Conservation (phyloP, 2,888 invertebrate genomes). For the Drosophila kuntzei region DNA sequence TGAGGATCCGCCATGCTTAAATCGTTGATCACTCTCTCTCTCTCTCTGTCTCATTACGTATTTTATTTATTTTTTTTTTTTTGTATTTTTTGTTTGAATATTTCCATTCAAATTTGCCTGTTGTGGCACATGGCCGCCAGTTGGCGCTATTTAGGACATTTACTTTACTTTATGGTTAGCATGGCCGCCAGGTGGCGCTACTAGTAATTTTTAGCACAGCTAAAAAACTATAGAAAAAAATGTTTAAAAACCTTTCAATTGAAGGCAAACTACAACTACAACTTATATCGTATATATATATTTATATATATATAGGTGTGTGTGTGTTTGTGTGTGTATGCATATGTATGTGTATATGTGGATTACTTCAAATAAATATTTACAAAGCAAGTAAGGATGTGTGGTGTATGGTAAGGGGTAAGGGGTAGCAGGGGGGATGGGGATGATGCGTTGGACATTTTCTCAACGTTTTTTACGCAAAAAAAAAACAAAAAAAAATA, state of each 20-base stretch:
- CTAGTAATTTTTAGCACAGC: conserved; percentile 58
- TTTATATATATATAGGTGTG: conserved; percentile 29
- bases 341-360: conserved; percentile 19
- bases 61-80: conserved; percentile 4
- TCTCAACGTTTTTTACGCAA: conserved; percentile 11
- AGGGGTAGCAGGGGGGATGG: background rate
- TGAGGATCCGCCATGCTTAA: conserved; percentile 26
- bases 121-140: conserved; percentile 56
- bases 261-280: conserved; percentile 49
- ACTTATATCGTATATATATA: conserved; percentile 51
- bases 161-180: conserved; percentile 18
- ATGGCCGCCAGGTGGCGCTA: conserved; percentile 52
- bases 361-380: conserved; percentile 74
- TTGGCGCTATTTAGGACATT: conserved; percentile 33
- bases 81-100: conserved; percentile 13
- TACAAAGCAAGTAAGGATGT: conserved; percentile 63
- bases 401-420: background rate
- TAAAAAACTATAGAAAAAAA: conserved; percentile 46
- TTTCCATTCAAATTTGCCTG: conserved; percentile 51
- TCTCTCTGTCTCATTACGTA: background rate
- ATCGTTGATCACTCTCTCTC: conserved; percentile 19
- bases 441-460: conserved; percentile 5
- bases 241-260: conserved; percentile 43
- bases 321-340: conserved; percentile 34
- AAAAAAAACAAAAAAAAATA: conserved; percentile 8